Evolutionary conservation across 2,888 invertebrate genomes (phyloP).

Genomic region (Dynastes hyllus): DNA sequence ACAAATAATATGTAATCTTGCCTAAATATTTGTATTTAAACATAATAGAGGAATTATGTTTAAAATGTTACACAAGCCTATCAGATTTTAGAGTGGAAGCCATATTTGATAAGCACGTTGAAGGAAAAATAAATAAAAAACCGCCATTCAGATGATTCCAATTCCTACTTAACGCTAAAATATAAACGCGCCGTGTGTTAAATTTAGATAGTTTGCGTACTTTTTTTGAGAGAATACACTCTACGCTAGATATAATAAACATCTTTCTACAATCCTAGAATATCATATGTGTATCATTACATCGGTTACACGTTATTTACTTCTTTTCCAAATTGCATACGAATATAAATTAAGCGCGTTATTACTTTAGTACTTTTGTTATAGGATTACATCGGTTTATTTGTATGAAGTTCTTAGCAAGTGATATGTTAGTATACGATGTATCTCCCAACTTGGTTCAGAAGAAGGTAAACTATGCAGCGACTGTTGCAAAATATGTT

Average conservation of each 20-base stretch:
- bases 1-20: slow-evolving; percentile 51
- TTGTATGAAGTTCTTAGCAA: too few relatives aligned
- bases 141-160: slow-evolving; percentile 47
- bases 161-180: slow-evolving; percentile 38
- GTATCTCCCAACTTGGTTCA: too few relatives aligned
- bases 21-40: slow-evolving; percentile 49
- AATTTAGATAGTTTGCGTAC: slow-evolving; percentile 44
- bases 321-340: too few relatives aligned
- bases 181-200: slow-evolving; percentile 32
- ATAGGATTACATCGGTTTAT: too few relatives aligned
- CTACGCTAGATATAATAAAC: slow-evolving; percentile 1
- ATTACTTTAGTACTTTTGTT: too few relatives aligned
- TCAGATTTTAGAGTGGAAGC: slow-evolving; percentile 49
- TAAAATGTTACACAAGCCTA: slow-evolving; percentile 52
- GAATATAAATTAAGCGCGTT: too few relatives aligned
- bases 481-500: too few relatives aligned
- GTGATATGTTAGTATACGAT: too few relatives aligned
- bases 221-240: slow-evolving; percentile 29
- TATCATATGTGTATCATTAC: neutral
- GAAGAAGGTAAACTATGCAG: too few relatives aligned
- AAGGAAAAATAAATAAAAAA: slow-evolving; percentile 51
- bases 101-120: slow-evolving; percentile 52
- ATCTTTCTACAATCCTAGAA: neutral
- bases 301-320: neutral
- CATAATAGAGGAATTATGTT: slow-evolving; percentile 52